These are phyloP conservation scores for Mustela nigripes DNA, from an alignment of 2,113 vertebrate genomes.

Conservation along the genomic window DNA sequence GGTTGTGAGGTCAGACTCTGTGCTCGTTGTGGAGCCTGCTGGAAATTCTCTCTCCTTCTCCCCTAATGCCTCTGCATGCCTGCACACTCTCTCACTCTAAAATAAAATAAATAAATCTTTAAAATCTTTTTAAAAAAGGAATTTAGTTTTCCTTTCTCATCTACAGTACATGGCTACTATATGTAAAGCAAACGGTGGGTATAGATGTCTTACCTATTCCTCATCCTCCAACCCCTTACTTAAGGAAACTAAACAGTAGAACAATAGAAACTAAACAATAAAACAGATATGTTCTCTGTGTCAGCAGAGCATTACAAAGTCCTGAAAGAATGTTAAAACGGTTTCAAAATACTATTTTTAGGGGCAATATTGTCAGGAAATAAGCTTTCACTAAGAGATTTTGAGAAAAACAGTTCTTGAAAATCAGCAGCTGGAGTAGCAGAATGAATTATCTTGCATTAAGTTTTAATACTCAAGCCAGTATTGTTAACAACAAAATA, in stretches of 20 bases:
- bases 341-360: constrained; percentile 71
- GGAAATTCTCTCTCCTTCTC: not conserved
- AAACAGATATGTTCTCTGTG: constrained; percentile 57
- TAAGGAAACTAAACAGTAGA: not conserved
- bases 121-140: not conserved
- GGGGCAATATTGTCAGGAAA: constrained; percentile 63
- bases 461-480: not conserved
- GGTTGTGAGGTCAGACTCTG: not conserved
- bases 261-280: not conserved
- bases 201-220: not conserved
- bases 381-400: constrained; percentile 63
- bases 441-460: constrained; percentile 22
- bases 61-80: not conserved
- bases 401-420: constrained; percentile 55
- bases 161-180: not conserved
- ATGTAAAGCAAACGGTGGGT: not conserved
- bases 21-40: not conserved
- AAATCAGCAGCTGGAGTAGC: constrained; percentile 50
- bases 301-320: constrained; percentile 66
- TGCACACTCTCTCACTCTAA: not conserved
- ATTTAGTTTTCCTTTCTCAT: not conserved
- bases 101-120: not conserved
- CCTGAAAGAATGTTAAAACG: constrained; percentile 66
- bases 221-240: not conserved
- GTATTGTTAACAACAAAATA: constrained; percentile 52